A percentile compares a stretch with the other conserved stretches of the same genome.
Conservation (phyloP, 2,888 invertebrate species). For the Amphiduros pacificus region DNA sequence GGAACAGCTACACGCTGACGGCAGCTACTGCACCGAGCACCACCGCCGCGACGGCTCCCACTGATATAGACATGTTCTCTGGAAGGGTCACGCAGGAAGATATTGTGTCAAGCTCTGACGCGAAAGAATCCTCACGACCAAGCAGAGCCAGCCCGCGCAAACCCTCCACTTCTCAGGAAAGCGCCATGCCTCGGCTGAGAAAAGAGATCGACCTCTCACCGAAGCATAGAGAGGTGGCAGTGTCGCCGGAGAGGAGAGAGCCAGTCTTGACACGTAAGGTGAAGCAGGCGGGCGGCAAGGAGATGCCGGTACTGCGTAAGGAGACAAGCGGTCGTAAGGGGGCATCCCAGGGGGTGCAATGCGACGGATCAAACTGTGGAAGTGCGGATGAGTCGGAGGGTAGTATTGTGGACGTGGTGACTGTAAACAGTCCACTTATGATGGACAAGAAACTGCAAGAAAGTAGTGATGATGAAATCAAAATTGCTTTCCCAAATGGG, state of each 20-base stretch:
- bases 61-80: not conserved
- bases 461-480: too few relatives aligned
- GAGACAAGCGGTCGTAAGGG: not conserved
- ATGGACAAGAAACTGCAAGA: not conserved
- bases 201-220: slow-evolving; percentile 6
- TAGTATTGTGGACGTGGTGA: not conserved
- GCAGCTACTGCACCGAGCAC: not conserved
- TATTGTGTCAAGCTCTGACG: not conserved
- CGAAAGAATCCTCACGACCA: not conserved
- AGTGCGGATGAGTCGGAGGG: not conserved
- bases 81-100: not conserved
- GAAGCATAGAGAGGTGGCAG: not conserved
- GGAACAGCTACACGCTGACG: not conserved
- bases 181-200: slow-evolving; percentile 8
- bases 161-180: not conserved
- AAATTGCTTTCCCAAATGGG: too few relatives aligned
- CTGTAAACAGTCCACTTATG: not conserved
- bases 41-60: not conserved
- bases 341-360: not conserved
- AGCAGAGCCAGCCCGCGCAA: not conserved
- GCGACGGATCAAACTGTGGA: too few relatives aligned
- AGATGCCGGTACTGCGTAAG: slow-evolving; percentile 8
- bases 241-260: not conserved
- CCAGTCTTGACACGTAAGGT: not conserved
- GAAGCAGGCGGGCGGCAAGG: not conserved